Base-by-base conservation (phyloP, 2,888 invertebrate genomes). In the Rhynchonema sp. region DNA sequence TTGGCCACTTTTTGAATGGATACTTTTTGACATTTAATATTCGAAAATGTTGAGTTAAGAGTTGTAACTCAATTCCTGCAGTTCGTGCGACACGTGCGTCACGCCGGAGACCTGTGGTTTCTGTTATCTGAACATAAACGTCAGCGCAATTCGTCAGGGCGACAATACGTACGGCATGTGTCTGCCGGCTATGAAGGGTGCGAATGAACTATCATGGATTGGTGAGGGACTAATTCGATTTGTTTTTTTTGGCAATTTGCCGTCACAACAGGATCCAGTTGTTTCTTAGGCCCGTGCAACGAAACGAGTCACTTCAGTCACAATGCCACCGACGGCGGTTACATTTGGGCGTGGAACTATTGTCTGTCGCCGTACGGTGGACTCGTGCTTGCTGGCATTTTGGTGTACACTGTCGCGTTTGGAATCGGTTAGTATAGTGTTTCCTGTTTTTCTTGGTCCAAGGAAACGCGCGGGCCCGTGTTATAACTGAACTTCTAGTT, bases 71-170 rank as follows among this genome's bases (percentile, higher is more conserved):
- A 17, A 6, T 23, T 30, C 55, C 30, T 67, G 62, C 62, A 64
- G 62, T 13, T 70, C 68, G 54, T 79, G 79, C 67, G 72, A 74
- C 58, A 63, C 63, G 3, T 79, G 79, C 65, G 74, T 75, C 25
- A 70, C 71, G 28, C 69, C 73, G 60, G 65, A 65, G 6, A 61
- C 67, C 22, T 79, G 79, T 67, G 79, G 79, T 27, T 69, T 68
- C 62, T 69, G 69, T 56, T 52, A 52, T n/a, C 6, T 6, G 52
- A 52, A 52, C 6, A n/a, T 52, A 52, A 20, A 52, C 25, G 52
- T 20, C 22, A n/a, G 3, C 6, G 52, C 9, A 6, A 25, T 6
- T 22, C 38, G 38, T n/a, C n/a, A n/a, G n/a, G n/a, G n/a, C n/a
- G n/a, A n/a, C n/a, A n/a, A n/a, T 13, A 38, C 38, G 38, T 38